Base-by-base conservation (phyloP, 2,888 invertebrate genomes). In the Belgica antarctica region DNA sequence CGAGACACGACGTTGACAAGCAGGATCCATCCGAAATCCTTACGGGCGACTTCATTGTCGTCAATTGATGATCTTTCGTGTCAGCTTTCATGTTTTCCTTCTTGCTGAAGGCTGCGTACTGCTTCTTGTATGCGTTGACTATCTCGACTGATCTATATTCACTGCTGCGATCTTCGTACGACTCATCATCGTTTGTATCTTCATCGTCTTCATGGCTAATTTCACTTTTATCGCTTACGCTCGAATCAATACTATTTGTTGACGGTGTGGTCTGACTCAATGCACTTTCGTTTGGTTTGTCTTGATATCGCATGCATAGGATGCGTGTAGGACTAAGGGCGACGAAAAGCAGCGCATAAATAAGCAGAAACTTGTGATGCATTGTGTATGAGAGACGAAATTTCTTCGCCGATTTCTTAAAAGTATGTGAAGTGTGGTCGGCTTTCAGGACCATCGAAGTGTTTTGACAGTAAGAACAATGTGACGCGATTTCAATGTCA, bases 401-500 rank as follows among this genome's bases (percentile, higher is more conserved):
- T 41, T 15, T 41, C 41, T 41, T 41, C 15, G n/a, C 41, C 15
- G 41, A 41, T n/a, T 41, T 41, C 15, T 41, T 41, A 12, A n/a
- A n/a, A n/a, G n/a, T n/a, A n/a, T n/a, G n/a, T n/a, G n/a, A n/a
- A n/a, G n/a, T n/a, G n/a, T n/a, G n/a, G n/a, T n/a, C n/a, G n/a
- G n/a, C n/a, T n/a, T 10, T n/a, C 2, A 41, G 5, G n/a, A 15
- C 3, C 41, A n/a, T n/a, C 10, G 41, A 15, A 41, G 41, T n/a
- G 41, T 15, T 41, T 41, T 41, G 41, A 41, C 41, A 41, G 15
- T 41, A 15, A n/a, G 41, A 41, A 41, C 41, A 41, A n/a, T 41
- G 15, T 15, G 41, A n/a, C 41, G 41, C 12, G 15, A 15, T 15
- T 41, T 41, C 41, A 41, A 3, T 41, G 41, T 41, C 41, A 41